These are phyloP conservation scores for Rhinichthys klamathensis DNA, from an alignment of 2,113 vertebrate genomes.

Conservation along the genomic window DNA sequence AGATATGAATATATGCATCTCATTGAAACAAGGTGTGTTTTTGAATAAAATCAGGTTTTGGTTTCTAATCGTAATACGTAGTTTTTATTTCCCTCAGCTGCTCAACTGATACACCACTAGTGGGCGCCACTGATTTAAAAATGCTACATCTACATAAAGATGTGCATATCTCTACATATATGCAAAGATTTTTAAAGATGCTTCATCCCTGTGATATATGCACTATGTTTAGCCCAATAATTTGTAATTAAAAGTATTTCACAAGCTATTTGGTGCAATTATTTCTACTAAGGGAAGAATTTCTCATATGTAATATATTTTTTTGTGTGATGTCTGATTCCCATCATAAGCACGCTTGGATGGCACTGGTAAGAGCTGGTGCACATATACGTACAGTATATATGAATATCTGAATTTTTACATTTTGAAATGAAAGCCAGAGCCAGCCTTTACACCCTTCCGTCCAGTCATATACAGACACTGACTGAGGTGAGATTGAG, in stretches of 20 bases:
- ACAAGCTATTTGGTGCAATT: not conserved
- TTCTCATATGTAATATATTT: not conserved
- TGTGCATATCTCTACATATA: too few relatives aligned
- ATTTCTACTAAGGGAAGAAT: not conserved
- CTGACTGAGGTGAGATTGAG: conserved; percentile 63
- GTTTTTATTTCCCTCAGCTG: not conserved
- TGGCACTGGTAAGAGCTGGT: not conserved
- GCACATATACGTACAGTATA: not conserved
- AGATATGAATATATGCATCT: conserved; percentile 72
- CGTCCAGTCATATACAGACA: conserved; percentile 46
- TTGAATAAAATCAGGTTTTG: conserved; percentile 68
- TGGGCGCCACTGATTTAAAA: conserved; percentile 41
- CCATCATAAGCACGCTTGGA: not conserved
- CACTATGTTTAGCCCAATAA: too few relatives aligned
- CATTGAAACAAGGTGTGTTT: conserved; percentile 66
- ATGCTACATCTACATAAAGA: not conserved
- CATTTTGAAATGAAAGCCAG: conserved; percentile 2
- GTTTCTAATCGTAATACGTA: conserved; percentile 43
- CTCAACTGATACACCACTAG: conserved; percentile 53
- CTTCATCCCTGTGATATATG: not conserved
- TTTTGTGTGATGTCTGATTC: not conserved
- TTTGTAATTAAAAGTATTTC: not conserved
- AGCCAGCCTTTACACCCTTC: not conserved
- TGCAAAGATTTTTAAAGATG: not conserved
- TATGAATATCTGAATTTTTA: not conserved